Base-by-base conservation (phyloP, 2,113 vertebrate species). In the Zingel zingel region DNA sequence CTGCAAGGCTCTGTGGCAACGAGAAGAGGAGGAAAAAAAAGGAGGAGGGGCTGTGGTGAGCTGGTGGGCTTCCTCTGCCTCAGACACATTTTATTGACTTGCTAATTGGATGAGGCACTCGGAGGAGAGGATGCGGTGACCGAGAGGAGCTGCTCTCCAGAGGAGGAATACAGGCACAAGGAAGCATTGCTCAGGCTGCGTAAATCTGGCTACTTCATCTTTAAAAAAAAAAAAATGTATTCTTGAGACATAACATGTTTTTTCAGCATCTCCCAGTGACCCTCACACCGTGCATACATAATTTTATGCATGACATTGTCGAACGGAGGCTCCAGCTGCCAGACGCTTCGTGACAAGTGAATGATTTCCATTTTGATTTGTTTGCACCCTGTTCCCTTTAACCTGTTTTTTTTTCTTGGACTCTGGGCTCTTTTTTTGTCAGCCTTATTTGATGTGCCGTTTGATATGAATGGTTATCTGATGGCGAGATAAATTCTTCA, bases 51-150 rank as follows among this genome's bases (percentile, higher is more conserved):
- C 89, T 61, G 86, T 83, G 85, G 82, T 82, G 93, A 90, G 90
- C 91, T 91, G 90, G 90, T 92, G 88, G 85, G 91, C 89, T 94
- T 93, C 88, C 90, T 92, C 89, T 92, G 85, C 92, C 87, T 90
- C 88, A 89, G 91, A 92, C 92, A 88, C 93, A 93, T 94, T 91
- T 91, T 93, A 93, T 92, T 91, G 93, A 93, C 94, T 93, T 91
- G 92, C 93, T 94, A 93, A 95, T 95, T 94, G 93, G 91, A 92
- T 86, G 91, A 94, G 93, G 91, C 92, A 80, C 91, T 93, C 91
- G 81, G 86, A 92, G 91, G 86, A 90, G 91, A 91, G 89, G 91
- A 94, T 93, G 93, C 92, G 74, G 93, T 92, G 93, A 93, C 89
- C 66, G 85, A 87, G 78, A 90, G 85, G 76, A 91, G 88, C 82